phyloP scores from a whole-genome alignment of 2,888 invertebrate species.

The Seira musarum region DNA sequence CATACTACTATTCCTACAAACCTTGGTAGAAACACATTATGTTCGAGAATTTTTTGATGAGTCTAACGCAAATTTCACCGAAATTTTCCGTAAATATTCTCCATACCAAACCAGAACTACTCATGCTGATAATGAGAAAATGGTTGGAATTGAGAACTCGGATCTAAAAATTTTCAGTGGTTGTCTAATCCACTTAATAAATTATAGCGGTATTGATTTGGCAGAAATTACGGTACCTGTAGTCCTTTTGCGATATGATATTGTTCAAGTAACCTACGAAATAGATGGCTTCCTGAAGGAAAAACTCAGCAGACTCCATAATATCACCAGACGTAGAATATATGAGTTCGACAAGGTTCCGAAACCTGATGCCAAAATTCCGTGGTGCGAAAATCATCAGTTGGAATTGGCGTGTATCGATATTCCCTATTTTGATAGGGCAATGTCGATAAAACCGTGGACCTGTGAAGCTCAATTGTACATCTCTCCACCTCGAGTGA shows the following conservation, averaged over 20 bases:
- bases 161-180: background rate
- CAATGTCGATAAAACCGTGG: conserved; percentile 26
- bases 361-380: background rate
- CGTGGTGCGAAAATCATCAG: background rate
- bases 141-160: background rate
- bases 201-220: conserved; percentile 19
- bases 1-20: too few species aligned
- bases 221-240: background rate
- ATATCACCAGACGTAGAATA: background rate
- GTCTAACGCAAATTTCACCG: too few species aligned
- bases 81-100: too few species aligned
- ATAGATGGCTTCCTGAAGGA: background rate
- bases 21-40: too few species aligned
- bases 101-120: too few species aligned
- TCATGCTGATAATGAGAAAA: too few species aligned
- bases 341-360: background rate
- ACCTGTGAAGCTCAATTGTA: too few species aligned
- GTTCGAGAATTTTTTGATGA: too few species aligned
- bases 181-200: conserved; percentile 27
- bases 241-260: conserved; percentile 22
- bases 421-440: conserved; percentile 2
- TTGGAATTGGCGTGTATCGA: conserved; percentile 27
- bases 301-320: background rate
- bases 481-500: conserved; percentile 22
- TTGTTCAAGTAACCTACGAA: background rate